These are phyloP conservation scores for Ascaphus truei DNA, from an alignment of 2,113 vertebrate species.

Conservation along the genomic window DNA sequence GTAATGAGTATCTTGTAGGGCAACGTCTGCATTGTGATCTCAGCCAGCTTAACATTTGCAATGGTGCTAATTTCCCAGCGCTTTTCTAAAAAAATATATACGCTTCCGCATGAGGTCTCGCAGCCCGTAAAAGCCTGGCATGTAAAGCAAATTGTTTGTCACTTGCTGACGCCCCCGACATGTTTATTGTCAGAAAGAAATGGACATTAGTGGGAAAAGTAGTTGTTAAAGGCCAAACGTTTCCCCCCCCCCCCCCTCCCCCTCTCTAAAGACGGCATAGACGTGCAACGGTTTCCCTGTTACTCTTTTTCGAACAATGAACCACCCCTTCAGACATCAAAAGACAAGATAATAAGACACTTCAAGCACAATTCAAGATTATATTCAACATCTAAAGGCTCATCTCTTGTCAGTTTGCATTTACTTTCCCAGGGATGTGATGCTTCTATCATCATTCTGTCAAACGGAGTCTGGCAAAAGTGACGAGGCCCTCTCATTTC, in stretches of 20 bases:
- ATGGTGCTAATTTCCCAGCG: constrained; percentile 75
- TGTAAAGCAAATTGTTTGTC: constrained; percentile 86
- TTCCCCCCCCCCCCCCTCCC: constrained; percentile 72
- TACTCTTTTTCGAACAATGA: constrained; percentile 85
- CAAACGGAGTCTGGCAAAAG: constrained; percentile 91
- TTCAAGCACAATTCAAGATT: constrained; percentile 99
- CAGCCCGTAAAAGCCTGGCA: constrained; percentile 80
- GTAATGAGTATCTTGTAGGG: constrained; percentile 28
- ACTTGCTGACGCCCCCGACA: constrained; percentile 80
- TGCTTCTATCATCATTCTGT: constrained; percentile 99
- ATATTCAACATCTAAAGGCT: constrained; percentile 99
- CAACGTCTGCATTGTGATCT: not conserved
- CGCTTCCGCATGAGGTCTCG: constrained; percentile 91
- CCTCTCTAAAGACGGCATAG: constrained; percentile 81
- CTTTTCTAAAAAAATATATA: constrained; percentile 79
- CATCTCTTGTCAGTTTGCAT: constrained; percentile 99
- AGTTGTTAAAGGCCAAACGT: constrained; percentile 97
- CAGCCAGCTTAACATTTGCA: constrained; percentile 70
- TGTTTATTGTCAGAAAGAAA: constrained; percentile 96
- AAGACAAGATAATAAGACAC: constrained; percentile 99
- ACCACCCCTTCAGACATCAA: constrained; percentile 97
- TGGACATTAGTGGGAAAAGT: constrained; percentile 96
- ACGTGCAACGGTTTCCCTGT: constrained; percentile 89
- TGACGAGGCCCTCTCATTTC: constrained; percentile 94
- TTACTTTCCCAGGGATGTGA: constrained; percentile 96